phyloP scores from a whole-genome alignment of 2,113 vertebrate genomes.

The Ancistrus triradiatus region DNA sequence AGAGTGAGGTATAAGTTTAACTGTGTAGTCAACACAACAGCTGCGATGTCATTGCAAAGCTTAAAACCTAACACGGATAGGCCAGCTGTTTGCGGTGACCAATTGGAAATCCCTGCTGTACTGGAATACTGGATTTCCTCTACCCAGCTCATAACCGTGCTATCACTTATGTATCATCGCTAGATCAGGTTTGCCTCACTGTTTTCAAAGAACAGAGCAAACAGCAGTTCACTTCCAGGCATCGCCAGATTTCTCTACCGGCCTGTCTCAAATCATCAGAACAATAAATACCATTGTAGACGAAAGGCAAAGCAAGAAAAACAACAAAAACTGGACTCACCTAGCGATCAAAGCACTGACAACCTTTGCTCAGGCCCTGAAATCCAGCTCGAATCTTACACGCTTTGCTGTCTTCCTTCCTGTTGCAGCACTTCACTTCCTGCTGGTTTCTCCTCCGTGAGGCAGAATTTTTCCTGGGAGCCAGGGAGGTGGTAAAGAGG shows the following conservation, averaged over 20 bases:
- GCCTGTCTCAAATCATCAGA: conserved; percentile 14
- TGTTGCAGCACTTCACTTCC: conserved; percentile 43
- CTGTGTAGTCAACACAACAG: too few relatives aligned
- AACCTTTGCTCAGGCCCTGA: conserved; percentile 56
- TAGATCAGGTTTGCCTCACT: not conserved
- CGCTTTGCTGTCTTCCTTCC: conserved; percentile 59
- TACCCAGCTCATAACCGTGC: conserved; percentile 8
- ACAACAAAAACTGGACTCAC: conserved; percentile 52
- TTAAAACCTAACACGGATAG: not conserved
- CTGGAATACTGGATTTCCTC: not conserved
- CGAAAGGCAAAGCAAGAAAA: conserved; percentile 2
- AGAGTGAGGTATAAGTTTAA: too few relatives aligned
- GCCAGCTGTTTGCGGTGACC: not conserved
- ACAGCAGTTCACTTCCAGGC: not conserved
- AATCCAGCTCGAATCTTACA: conserved; percentile 58
- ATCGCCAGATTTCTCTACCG: not conserved
- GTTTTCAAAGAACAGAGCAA: not conserved
- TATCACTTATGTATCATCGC: not conserved
- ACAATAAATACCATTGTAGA: conserved; percentile 4
- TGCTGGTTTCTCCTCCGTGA: conserved; percentile 43
- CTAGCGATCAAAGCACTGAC: conserved; percentile 53
- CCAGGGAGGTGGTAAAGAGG: conserved; percentile 53
- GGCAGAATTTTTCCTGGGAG: conserved; percentile 61
- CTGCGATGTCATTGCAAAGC: not conserved
- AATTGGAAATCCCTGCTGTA: not conserved